Evolutionary conservation across 2,888 invertebrate genomes (phyloP).

Genomic region (Caenorhabditis wallacei): DNA sequence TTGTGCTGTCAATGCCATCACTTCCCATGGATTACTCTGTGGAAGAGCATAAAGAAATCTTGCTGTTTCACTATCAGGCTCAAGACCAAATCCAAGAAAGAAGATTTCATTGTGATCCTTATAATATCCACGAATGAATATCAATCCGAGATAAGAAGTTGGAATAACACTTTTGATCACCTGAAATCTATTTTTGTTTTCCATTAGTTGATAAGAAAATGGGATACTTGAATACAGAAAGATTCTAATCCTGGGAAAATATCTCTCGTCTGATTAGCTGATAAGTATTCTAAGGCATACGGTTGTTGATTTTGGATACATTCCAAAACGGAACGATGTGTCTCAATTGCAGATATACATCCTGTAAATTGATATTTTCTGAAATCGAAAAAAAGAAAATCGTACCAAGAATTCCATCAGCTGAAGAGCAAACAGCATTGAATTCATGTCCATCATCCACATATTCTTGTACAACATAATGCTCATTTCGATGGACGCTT

Average conservation of each 20-base stretch:
- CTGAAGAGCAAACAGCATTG: conserved; percentile 73
- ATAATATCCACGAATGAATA: conserved; percentile 79
- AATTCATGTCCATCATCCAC: conserved; percentile 79
- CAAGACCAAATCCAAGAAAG: conserved; percentile 75
- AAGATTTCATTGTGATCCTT: conserved; percentile 80
- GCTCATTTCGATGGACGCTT: conserved; percentile 72
- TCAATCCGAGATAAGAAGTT: conserved; percentile 60
- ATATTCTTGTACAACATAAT: conserved; percentile 78
- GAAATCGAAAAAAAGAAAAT: not conserved
- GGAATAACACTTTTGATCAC: conserved; percentile 73
- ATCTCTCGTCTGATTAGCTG: conserved; percentile 78
- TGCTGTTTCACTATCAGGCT: conserved; percentile 73
- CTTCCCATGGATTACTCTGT: conserved; percentile 55
- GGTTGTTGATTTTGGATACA: conserved; percentile 73
- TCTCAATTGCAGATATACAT: conserved; percentile 72
- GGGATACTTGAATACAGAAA: conserved; percentile 74
- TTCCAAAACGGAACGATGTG: conserved; percentile 69
- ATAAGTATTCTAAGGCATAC: conserved; percentile 75
- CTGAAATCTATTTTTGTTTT: conserved; percentile 33
- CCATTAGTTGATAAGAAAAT: not conserved
- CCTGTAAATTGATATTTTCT: conserved; percentile 56
- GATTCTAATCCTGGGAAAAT: conserved; percentile 78
- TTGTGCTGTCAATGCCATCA: conserved; percentile 50
- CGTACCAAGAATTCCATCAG: conserved; percentile 75
- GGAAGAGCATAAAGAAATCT: conserved; percentile 62